Base-by-base conservation (phyloP, 2,888 invertebrate species). In the Melitaea athalia region DNA sequence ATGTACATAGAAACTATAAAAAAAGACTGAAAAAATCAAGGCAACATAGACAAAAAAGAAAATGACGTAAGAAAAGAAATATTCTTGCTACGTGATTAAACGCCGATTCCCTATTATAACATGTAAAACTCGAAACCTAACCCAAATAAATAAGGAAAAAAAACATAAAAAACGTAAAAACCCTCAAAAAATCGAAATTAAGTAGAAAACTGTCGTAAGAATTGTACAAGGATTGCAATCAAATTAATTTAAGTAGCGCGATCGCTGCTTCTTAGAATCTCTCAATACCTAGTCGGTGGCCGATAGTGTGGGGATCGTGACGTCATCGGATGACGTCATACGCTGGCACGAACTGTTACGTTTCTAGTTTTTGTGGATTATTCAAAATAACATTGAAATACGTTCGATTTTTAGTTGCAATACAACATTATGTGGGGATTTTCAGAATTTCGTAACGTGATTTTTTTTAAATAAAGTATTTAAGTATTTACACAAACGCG, bases 321-420 rank as follows among this genome's bases (percentile, higher is more conserved):
- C 86, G 86, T 84, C 85, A 85, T 71, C n/a, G 63, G 43, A 76
- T 90, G 88, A 90, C 91, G 89, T 91, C 87, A 89, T 75, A 70
- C 68, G 63, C 74, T 84, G 83, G 79, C 77, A 80, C 81, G 80
- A 85, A 79, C 74, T 68, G 76, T 84, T 83, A 86, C 84, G 85
- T 85, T 80, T 66, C 55, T 68, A 68, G 66, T 66, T 70, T 63
- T 67, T 60, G 60, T 38, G 43, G 31, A 59, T 53, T 33, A 17
- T 64, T 53, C 17, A 53, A 24, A 57, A 64, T 31, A 17, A 60
- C 14, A 53, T 53, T 60, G 17, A 52, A 67, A 59, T 62, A 52
- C 65, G 47, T 49, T 17, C 47, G 49, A 64, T 70, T 63, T n/a
- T 52, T 49, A 14, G 8, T 1, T 43, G 5, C 45, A 47, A 52